A percentile compares a stretch with the other conserved stretches of the same genome.
Evolutionary conservation across 2,113 vertebrate genomes (phyloP).

Genomic region (Pongo abelii): DNA sequence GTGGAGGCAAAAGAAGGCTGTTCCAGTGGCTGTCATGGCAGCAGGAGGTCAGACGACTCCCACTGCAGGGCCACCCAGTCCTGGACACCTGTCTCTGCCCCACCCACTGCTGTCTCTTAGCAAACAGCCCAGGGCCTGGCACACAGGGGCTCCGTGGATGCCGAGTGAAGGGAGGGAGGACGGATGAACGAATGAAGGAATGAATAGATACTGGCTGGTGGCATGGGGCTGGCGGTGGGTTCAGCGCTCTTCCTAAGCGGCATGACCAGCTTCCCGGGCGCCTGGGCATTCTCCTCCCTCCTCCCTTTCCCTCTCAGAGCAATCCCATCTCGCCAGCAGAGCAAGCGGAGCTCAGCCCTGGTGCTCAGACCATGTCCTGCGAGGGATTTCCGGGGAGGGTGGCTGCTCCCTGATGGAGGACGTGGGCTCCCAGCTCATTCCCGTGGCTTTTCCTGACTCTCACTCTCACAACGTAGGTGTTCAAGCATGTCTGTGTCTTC

Average conservation of each 20-base stretch:
- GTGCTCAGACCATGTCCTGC: background rate
- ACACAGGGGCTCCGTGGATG: background rate
- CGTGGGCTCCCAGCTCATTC: fast-evolving
- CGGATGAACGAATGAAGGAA: background rate
- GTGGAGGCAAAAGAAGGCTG: fast-evolving
- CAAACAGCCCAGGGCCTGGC: background rate
- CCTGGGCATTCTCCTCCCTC: fast-evolving
- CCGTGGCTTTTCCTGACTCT: fast-evolving
- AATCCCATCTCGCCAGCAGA: background rate
- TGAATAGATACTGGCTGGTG: background rate
- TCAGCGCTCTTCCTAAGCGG: fast-evolving
- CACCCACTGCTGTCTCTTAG: no score
- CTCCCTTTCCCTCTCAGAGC: background rate
- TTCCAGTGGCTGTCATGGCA: fast-evolving
- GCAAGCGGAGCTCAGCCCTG: background rate
- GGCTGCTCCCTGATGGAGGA: background rate
- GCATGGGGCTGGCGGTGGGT: fast-evolving
- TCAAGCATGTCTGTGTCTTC: background rate
- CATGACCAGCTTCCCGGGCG: fast-evolving
- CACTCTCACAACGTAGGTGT: fast-evolving
- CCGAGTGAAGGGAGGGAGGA: background rate
- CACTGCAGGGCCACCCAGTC: fast-evolving
- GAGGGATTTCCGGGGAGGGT: background rate
- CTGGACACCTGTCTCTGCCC: background rate
- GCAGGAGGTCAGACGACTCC: fast-evolving